A percentile compares a stretch with the other conserved stretches of the same genome.
phyloP scores from a whole-genome alignment of 2,888 invertebrate genomes.

The Lamellibrachia satsuma region DNA sequence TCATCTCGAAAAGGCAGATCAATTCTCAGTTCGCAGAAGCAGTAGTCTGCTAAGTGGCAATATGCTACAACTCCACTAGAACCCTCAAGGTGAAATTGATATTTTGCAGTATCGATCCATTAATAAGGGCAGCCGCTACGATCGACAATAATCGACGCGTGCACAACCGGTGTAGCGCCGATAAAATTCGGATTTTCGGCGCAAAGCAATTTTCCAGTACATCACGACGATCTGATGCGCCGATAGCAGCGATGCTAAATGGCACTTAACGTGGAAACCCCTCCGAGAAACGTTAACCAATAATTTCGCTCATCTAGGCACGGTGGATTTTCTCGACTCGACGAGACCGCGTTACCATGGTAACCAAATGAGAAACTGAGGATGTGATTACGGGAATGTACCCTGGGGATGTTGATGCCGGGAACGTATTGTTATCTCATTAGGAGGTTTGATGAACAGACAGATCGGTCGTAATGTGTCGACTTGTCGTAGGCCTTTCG shows the following conservation, averaged over 20 bases:
- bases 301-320: neutral
- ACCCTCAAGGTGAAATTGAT: constrained; percentile 8
- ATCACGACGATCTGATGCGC: neutral
- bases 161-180: neutral
- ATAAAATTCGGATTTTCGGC: neutral
- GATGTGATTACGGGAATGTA: neutral
- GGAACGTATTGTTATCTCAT: neutral
- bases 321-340: neutral
- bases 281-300: neutral
- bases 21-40: neutral
- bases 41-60: neutral
- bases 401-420: neutral
- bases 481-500: neutral
- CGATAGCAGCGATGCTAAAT: neutral
- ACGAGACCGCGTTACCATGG: neutral
- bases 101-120: neutral
- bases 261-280: constrained; percentile 5
- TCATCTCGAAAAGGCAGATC: neutral
- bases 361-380: neutral
- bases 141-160: neutral
- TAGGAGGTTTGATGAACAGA: neutral
- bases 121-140: neutral
- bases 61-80: neutral
- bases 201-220: neutral
- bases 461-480: neutral